phyloP scores from a whole-genome alignment of 1,140 invertebrate genomes.

The Penaeus indicus region DNA sequence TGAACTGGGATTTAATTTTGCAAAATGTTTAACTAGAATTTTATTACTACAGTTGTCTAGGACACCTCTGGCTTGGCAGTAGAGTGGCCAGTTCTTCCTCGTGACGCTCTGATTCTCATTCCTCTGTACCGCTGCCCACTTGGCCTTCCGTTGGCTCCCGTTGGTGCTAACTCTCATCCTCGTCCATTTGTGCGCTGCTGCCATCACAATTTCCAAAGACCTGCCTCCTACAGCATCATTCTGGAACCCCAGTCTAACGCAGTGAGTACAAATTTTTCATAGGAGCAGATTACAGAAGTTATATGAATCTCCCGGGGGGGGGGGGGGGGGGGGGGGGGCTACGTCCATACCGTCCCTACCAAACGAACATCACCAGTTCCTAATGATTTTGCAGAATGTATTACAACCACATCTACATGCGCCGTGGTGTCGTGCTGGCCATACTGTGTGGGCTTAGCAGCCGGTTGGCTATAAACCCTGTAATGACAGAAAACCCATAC shows the following conservation, averaged over 20 bases:
- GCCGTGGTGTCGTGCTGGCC: conserved; percentile 51
- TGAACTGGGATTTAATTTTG: too few species aligned
- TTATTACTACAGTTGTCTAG: conserved; percentile 39
- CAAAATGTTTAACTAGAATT: not conserved
- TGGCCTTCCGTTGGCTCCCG: conserved; percentile 40
- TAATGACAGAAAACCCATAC: conserved; percentile 28
- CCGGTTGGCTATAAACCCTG: conserved; percentile 37
- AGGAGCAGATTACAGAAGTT: not conserved
- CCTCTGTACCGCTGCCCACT: conserved; percentile 40
- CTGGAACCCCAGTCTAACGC: conserved; percentile 3
- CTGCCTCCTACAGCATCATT: conserved; percentile 40
- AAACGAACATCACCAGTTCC: too few species aligned
- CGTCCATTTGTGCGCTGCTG: conserved; percentile 32
- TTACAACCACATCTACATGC: conserved; percentile 45
- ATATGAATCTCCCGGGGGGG: not conserved
- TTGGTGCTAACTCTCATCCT: conserved; percentile 2
- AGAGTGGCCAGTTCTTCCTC: conserved; percentile 56
- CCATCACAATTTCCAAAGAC: conserved; percentile 26
- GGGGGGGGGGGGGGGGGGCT: too few species aligned
- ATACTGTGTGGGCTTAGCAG: conserved; percentile 42
- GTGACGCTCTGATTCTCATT: conserved; percentile 36
- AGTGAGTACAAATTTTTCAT: not conserved
- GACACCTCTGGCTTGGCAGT: conserved; percentile 55
- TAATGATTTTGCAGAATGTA: conserved; percentile 17
- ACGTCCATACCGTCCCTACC: too few species aligned